Conservation (phyloP, 1,140 invertebrate genomes). For the Drosophila setifemur region DNA sequence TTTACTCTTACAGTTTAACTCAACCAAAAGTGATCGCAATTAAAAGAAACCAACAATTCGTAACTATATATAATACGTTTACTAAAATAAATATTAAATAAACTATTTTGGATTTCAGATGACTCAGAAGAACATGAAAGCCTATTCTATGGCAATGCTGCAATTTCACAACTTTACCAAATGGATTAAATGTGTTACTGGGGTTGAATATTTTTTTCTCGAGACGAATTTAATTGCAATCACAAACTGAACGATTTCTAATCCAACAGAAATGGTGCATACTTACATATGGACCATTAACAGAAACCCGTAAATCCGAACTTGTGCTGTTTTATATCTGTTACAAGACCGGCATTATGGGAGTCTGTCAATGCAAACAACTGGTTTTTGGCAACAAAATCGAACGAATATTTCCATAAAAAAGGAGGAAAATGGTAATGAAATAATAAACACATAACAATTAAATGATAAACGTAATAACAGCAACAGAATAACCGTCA, state of each 20-base stretch:
- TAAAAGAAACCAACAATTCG: neutral
- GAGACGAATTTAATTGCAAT: neutral
- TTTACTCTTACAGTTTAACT: neutral
- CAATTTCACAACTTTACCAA: constrained; percentile 39
- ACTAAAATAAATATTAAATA: neutral
- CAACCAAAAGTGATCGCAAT: neutral
- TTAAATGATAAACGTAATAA: neutral
- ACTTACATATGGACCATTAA: constrained; percentile 82
- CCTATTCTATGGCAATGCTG: neutral
- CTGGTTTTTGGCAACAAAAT: constrained; percentile 76
- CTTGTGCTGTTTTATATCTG: constrained; percentile 82
- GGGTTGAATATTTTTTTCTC: neutral
- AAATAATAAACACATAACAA: neutral
- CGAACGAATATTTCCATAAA: constrained; percentile 1
- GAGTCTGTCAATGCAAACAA: constrained; percentile 83
- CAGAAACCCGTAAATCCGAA: constrained; percentile 83
- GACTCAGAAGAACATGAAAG: neutral
- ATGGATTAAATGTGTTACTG: constrained; percentile 9
- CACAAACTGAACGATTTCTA: constrained; percentile 14
- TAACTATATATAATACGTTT: neutral
- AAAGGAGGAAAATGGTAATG: neutral
- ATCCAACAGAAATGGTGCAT: constrained; percentile 73
- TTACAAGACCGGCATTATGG: constrained; percentile 83
- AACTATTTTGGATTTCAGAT: constrained; percentile 7
- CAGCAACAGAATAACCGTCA: no score